A percentile compares a stretch with the other conserved stretches of the same genome.
Conservation (phyloP, 2,113 vertebrate genomes). For the Pimephales promelas region DNA sequence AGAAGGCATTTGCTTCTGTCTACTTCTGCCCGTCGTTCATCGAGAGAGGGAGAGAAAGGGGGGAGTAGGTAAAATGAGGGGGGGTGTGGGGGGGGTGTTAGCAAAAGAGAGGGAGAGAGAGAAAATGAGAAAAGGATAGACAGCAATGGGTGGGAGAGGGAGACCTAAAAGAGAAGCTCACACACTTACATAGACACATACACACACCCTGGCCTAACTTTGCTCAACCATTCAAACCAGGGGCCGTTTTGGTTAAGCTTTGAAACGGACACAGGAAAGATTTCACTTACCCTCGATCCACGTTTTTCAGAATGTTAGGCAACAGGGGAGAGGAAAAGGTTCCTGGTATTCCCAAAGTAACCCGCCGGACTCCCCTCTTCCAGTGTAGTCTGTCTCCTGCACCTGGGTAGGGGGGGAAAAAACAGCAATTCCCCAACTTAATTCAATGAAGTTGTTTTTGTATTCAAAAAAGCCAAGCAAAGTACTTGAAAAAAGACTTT, state of each 20-base stretch:
- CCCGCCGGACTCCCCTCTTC: conserved; percentile 37
- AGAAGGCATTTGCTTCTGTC: conserved; percentile 49
- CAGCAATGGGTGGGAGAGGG: conserved; percentile 42
- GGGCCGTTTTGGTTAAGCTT: conserved; percentile 55
- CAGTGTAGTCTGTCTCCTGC: conserved; percentile 49
- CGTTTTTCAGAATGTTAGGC: conserved; percentile 50
- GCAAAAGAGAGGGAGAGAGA: conserved; percentile 51
- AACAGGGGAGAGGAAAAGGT: conserved; percentile 55
- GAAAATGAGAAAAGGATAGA: conserved; percentile 43
- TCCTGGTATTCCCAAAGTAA: conserved; percentile 49
- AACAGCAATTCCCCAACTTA: conserved; percentile 41
- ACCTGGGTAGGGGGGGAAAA: conserved; percentile 39
- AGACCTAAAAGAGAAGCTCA: conserved; percentile 29
- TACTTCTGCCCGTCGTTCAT: conserved; percentile 53
- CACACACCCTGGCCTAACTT: conserved; percentile 59
- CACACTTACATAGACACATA: conserved; percentile 30
- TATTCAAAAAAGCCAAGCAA: conserved; percentile 43
- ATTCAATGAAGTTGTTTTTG: conserved; percentile 40
- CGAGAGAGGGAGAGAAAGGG: conserved; percentile 36
- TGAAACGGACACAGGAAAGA: conserved; percentile 54
- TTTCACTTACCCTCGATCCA: conserved; percentile 67
- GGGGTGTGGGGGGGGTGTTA: conserved; percentile 20
- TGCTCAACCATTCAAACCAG: conserved; percentile 55
- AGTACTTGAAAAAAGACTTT: conserved; percentile 12
- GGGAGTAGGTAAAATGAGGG: no score